phyloP scores from a whole-genome alignment of 30 jellyfish, hydroid and myxozoan genomes.

The Cassiopea xamachana region DNA sequence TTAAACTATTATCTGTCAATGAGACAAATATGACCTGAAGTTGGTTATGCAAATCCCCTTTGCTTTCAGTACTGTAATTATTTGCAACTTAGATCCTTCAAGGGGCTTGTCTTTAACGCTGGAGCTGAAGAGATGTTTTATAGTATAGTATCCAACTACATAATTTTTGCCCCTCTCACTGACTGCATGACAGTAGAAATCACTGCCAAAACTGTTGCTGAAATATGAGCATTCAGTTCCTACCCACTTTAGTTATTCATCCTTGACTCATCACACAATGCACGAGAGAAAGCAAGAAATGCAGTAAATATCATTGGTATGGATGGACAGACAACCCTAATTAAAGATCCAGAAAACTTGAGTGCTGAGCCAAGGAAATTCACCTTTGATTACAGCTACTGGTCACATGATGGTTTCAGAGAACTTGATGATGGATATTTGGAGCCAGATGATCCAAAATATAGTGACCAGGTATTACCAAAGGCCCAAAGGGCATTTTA shows the following conservation, averaged over 20 bases:
- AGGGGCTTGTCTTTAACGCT: too few species aligned
- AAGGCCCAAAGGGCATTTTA: neutral
- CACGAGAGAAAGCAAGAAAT: constrained; percentile 83
- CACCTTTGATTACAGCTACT: constrained; percentile 92
- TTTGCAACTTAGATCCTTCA: too few species aligned
- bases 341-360: constrained; percentile 84
- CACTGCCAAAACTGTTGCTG: neutral
- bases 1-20: too few species aligned
- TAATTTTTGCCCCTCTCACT: too few species aligned
- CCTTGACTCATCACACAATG: constrained; percentile 63
- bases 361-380: constrained; percentile 82
- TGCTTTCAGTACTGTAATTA: too few species aligned
- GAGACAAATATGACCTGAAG: too few species aligned
- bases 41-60: too few species aligned
- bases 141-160: too few species aligned
- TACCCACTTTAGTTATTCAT: neutral
- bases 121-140: too few species aligned
- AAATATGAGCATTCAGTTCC: neutral
- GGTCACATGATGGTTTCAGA: constrained; percentile 96
- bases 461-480: constrained; percentile 87
- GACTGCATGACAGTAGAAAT: too few species aligned
- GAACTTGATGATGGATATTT: constrained; percentile 88
- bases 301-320: constrained; percentile 80
- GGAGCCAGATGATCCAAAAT: constrained; percentile 81
- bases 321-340: constrained; percentile 82